A percentile compares a stretch with the other conserved stretches of the same genome.
phyloP scores from a whole-genome alignment of 2,888 invertebrate genomes.

The Drosophila paramelanica region DNA sequence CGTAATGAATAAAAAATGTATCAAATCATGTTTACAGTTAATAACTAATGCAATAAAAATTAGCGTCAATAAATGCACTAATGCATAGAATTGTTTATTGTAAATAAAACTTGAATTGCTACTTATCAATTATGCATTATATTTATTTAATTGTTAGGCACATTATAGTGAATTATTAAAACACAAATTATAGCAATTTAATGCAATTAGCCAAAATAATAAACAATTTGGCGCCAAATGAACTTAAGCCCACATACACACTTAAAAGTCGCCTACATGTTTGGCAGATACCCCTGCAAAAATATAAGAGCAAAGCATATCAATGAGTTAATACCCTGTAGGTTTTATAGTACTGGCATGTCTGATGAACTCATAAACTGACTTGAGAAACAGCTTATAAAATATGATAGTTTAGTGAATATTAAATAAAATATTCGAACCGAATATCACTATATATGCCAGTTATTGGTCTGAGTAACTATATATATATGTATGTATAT shows the following conservation, averaged over 20 bases:
- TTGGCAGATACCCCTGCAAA: not conserved
- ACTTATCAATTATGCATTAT: constrained; percentile 45
- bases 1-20: too few species aligned
- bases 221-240: constrained; percentile 72
- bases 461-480: too few species aligned
- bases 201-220: constrained; percentile 57
- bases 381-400: too few species aligned
- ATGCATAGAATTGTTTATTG: constrained; percentile 1
- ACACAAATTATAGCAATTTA: constrained; percentile 42
- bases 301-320: not conserved
- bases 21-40: too few species aligned
- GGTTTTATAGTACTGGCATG: too few species aligned
- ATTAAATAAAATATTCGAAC: too few species aligned
- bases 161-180: constrained; percentile 42
- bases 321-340: not conserved
- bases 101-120: constrained; percentile 5
- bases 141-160: constrained; percentile 23
- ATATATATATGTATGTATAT: too few species aligned
- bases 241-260: constrained; percentile 18
- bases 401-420: too few species aligned
- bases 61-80: not conserved
- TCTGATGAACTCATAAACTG: too few species aligned
- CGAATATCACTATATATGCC: too few species aligned
- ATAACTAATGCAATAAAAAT: not conserved
- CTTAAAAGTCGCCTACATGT: not conserved